Evolutionary conservation across 2,888 invertebrate genomes (phyloP).

Genomic region (Archips crataeganus): DNA sequence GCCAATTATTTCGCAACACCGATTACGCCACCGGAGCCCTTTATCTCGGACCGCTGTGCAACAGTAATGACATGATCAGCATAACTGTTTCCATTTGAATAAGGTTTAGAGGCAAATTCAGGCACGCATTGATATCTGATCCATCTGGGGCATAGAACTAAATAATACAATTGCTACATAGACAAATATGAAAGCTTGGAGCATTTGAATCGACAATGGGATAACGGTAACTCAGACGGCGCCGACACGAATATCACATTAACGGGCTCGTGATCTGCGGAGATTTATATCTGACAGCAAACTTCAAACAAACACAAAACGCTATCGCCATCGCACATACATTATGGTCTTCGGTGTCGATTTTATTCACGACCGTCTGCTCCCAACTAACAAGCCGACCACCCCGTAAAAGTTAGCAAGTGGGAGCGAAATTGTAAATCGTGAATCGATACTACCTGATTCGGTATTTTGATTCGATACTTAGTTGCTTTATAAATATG

Average conservation of each 20-base stretch:
- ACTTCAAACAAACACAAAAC: slow-evolving; percentile 59
- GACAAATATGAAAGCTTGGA: slow-evolving; percentile 79
- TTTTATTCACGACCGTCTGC: slow-evolving; percentile 37
- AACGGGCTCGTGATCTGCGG: slow-evolving; percentile 81
- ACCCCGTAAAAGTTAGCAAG: slow-evolving; percentile 30
- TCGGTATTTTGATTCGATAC: not conserved
- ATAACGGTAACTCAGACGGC: slow-evolving; percentile 79
- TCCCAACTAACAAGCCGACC: slow-evolving; percentile 34
- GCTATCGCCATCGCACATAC: slow-evolving; percentile 43
- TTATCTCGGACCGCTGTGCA: slow-evolving; percentile 17
- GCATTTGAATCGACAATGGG: slow-evolving; percentile 81
- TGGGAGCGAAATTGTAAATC: slow-evolving; percentile 23
- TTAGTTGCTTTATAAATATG: not conserved
- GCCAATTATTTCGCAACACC: slow-evolving; percentile 34
- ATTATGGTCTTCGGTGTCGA: slow-evolving; percentile 42
- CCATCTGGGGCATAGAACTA: slow-evolving; percentile 59
- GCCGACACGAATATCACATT: slow-evolving; percentile 84
- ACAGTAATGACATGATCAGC: slow-evolving; percentile 36
- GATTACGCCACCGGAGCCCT: slow-evolving; percentile 19
- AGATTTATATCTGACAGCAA: slow-evolving; percentile 81
- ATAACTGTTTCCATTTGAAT: slow-evolving; percentile 39
- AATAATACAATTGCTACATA: slow-evolving; percentile 68
- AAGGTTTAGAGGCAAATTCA: slow-evolving; percentile 29
- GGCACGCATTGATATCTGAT: slow-evolving; percentile 45
- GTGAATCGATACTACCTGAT: not conserved